phyloP scores from a whole-genome alignment of 2,888 invertebrate genomes.

The Agrochola lychnidis region DNA sequence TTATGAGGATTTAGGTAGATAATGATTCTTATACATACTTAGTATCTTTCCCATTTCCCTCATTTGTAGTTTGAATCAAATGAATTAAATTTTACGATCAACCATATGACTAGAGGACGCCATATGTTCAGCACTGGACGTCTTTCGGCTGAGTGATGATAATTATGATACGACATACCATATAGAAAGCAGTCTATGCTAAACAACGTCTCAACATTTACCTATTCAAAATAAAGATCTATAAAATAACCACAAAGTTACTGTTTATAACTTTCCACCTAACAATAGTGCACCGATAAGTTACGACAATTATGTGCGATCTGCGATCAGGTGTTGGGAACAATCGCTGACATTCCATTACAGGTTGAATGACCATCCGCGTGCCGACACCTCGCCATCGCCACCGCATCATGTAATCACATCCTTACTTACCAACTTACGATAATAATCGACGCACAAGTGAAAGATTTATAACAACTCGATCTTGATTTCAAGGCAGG shows the following conservation, averaged over 20 bases:
- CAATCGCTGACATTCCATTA: slow-evolving; percentile 70
- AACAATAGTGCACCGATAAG: slow-evolving; percentile 60
- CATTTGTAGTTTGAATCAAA: background rate
- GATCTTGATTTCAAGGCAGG: background rate
- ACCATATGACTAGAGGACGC: background rate
- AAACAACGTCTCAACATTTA: background rate
- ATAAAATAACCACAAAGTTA: slow-evolving; percentile 1
- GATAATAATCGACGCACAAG: slow-evolving; percentile 38
- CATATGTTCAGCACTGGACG: background rate
- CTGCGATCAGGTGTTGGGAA: slow-evolving; percentile 54
- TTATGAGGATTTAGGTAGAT: background rate
- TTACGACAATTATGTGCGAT: slow-evolving; percentile 66
- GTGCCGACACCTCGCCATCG: slow-evolving; percentile 63
- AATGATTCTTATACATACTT: background rate
- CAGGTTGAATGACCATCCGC: slow-evolving; percentile 75
- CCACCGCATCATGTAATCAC: slow-evolving; percentile 62
- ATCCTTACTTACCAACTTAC: slow-evolving; percentile 50
- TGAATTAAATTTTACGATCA: background rate
- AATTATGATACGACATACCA: background rate
- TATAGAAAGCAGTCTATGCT: too few species aligned
- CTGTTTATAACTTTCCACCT: slow-evolving; percentile 21
- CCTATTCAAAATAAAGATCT: slow-evolving; percentile 3
- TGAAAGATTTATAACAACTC: slow-evolving; percentile 11
- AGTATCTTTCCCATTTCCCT: background rate
- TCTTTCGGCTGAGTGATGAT: background rate